These are phyloP conservation scores for Eurypyga helias DNA, from an alignment of 2,113 vertebrate species.

Conservation along the genomic window DNA sequence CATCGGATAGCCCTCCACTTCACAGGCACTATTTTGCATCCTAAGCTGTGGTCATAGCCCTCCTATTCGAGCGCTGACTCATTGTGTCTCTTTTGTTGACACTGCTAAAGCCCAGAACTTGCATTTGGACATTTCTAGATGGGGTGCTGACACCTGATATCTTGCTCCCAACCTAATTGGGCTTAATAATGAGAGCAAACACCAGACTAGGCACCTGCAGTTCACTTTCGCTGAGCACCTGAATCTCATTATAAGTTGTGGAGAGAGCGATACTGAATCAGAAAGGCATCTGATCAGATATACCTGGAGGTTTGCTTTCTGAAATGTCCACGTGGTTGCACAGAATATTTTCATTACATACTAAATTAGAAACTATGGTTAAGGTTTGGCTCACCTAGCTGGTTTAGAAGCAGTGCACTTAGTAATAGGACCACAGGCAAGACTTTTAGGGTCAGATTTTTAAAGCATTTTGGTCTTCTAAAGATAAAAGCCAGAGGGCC, in stretches of 20 bases:
- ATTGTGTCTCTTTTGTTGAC: neutral
- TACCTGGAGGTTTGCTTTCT: neutral
- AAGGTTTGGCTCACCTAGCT: neutral
- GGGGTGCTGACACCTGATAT: neutral
- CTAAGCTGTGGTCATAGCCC: neutral
- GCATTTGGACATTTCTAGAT: neutral
- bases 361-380: neutral
- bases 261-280: neutral
- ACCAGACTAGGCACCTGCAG: neutral
- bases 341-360: neutral
- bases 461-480: neutral
- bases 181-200: neutral
- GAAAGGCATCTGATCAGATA: neutral
- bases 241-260: neutral
- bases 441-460: neutral
- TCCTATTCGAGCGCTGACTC: neutral
- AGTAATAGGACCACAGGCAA: neutral
- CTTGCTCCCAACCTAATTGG: neutral
- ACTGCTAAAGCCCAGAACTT: neutral
- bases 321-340: neutral
- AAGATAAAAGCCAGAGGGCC: neutral
- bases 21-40: neutral
- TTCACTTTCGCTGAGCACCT: neutral
- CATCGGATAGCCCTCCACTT: rapidly evolving
- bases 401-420: neutral